phyloP scores from a whole-genome alignment of 2,888 invertebrate genomes.

The Heliconius sara region DNA sequence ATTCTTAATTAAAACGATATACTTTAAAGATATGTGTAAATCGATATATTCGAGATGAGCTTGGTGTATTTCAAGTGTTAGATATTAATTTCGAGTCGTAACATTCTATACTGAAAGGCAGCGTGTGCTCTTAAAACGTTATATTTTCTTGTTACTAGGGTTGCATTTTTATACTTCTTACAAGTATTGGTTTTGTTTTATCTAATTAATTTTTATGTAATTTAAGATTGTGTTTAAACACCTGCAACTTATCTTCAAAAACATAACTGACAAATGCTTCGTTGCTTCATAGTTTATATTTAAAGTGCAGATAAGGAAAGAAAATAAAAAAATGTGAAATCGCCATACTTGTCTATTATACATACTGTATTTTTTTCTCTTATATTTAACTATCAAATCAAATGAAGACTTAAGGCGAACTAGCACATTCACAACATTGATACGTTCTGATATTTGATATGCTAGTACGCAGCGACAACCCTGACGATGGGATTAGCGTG shows the following conservation, averaged over 20 bases:
- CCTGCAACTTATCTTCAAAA: background rate
- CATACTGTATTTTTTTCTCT: background rate
- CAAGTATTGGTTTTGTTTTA: background rate
- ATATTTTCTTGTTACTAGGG: slow-evolving; percentile 50
- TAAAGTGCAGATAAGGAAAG: too few relatives aligned
- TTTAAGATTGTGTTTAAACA: background rate
- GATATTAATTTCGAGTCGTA: slow-evolving; percentile 64
- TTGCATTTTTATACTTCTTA: slow-evolving; percentile 30
- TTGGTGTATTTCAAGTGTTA: slow-evolving; percentile 64
- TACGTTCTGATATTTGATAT: background rate
- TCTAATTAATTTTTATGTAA: background rate
- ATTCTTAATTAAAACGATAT: slow-evolving; percentile 38
- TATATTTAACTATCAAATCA: background rate
- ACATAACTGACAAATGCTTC: background rate
- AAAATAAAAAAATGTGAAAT: background rate
- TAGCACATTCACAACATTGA: background rate
- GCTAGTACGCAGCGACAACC: slow-evolving; percentile 58
- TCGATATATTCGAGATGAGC: slow-evolving; percentile 59
- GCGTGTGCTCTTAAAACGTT: slow-evolving; percentile 72
- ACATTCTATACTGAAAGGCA: slow-evolving; percentile 63
- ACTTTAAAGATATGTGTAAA: slow-evolving; percentile 53
- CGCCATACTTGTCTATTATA: too few relatives aligned
- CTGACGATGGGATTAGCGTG: slow-evolving; percentile 72
- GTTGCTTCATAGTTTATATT: background rate
- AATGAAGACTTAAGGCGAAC: too few relatives aligned